Conservation (phyloP, 2,888 invertebrate species). For the Lathronympha strigana region DNA sequence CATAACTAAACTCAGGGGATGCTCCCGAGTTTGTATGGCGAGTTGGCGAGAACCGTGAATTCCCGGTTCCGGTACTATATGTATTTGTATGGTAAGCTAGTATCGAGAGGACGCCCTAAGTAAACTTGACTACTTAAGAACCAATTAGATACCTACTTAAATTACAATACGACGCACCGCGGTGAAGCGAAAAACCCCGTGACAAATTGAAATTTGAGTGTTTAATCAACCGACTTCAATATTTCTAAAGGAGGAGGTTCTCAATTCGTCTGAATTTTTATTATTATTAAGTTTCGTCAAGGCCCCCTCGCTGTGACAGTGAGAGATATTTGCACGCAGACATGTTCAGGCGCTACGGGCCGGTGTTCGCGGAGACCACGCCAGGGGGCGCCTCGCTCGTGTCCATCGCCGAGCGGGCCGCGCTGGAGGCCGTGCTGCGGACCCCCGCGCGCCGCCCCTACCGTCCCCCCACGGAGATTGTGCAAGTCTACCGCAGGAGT, state of each 20-base stretch:
- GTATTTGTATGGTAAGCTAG: no score
- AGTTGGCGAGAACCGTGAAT: no score
- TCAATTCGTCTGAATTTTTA: no score
- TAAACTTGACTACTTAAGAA: no score
- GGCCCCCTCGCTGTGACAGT: conserved; percentile 62
- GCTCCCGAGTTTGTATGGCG: no score
- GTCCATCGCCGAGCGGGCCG: conserved; percentile 87
- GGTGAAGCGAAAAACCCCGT: not conserved
- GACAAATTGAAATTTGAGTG: not conserved
- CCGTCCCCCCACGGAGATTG: conserved; percentile 92
- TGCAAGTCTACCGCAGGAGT: conserved; percentile 88
- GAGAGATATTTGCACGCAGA: conserved; percentile 82
- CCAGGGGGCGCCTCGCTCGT: conserved; percentile 89
- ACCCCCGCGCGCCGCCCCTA: conserved; percentile 90
- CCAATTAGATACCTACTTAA: no score
- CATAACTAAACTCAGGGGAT: no score
- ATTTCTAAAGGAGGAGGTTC: no score
- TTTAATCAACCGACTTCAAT: no score
- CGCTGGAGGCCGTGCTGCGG: conserved; percentile 90
- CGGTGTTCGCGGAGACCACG: conserved; percentile 91
- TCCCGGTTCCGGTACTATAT: no score
- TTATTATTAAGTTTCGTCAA: conserved; percentile 12
- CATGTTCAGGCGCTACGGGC: conserved; percentile 89
- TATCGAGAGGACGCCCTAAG: no score
- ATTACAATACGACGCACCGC: not conserved